Base-by-base conservation (phyloP, 2,888 invertebrate species). In the Thelaira solivaga region DNA sequence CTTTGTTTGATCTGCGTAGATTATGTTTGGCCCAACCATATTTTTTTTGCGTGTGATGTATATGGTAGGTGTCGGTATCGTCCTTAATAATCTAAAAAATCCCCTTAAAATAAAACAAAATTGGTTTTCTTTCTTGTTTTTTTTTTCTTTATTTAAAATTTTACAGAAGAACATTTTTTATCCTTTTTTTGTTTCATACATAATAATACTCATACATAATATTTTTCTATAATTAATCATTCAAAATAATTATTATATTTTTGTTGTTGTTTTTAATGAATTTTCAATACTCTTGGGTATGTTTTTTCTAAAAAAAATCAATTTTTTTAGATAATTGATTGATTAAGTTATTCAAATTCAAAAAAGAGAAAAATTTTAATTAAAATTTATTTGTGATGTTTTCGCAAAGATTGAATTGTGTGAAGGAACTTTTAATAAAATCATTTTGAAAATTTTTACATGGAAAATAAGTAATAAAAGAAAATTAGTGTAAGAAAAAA, bases 241-340 rank as follows among this genome's bases (percentile, higher is more conserved):
- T 76, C 72, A 76, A 76, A 76, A 72, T 72, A 68, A 61, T 72
- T 53, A 53, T 61, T 68, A 43, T 73, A 72, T 77, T 68, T 80
- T 65, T 62, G 76, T 68, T 68, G 73, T 75, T 76, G 80, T 82
- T 81, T 64, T 64, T 7, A 57, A 45, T 75, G 81, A 78, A 81
- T 83, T 84, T 61, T 83, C n/a, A n/a, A n/a, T n/a, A 76, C 81
- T 36, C 10, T 80, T 67, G 43, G 75, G 81, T 84, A 79, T 83
- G 83, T 84, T 82, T 83, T n/a, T n/a, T n/a, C n/a, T 81, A 82
- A 82, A 83, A 74, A 55, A 68, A 45, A 29, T 26, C 22, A 76
- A 57, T 64, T 49, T 64, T 61, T 68, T 41, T 24, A 36, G 31
- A n/a, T 62, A 51, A 53, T 61, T 61, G 16, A 31, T 39, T 39